phyloP scores from a whole-genome alignment of 2,888 invertebrate genomes.

The Heteromyza rotundicornis region DNA sequence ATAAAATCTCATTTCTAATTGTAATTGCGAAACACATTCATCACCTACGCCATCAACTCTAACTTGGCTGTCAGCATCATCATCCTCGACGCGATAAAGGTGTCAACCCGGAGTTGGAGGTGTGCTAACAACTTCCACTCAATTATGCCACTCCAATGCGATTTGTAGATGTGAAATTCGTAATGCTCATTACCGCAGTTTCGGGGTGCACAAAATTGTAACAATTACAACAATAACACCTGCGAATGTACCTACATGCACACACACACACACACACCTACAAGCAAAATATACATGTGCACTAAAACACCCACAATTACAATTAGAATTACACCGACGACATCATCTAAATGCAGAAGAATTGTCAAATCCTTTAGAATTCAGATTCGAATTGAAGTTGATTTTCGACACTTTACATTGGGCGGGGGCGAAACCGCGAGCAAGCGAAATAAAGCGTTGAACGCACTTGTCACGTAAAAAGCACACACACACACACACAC shows the following conservation, averaged over 20 bases:
- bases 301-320: conserved; percentile 19
- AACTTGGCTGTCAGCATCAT: neutral
- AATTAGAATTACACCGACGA: conserved; percentile 20
- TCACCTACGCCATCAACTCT: no score
- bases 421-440: conserved; percentile 33
- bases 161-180: conserved; percentile 33
- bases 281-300: no score
- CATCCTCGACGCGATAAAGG: neutral
- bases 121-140: conserved; percentile 16
- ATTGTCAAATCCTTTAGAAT: conserved; percentile 45
- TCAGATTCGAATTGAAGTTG: conserved; percentile 36
- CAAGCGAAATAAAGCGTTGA: conserved; percentile 41
- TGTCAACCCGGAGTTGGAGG: conserved; percentile 1
- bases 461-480: conserved; percentile 18
- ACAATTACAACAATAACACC: conserved; percentile 32
- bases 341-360: conserved; percentile 17
- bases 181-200: conserved; percentile 48
- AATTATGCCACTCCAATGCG: conserved; percentile 7
- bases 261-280: conserved; percentile 10
- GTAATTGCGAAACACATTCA: no score
- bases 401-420: conserved; percentile 34
- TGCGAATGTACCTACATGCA: conserved; percentile 30
- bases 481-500: conserved; percentile 38
- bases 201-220: conserved; percentile 34
- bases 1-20: no score